Base-by-base conservation (phyloP, 2,888 invertebrate species). In the Tenthredo notha region DNA sequence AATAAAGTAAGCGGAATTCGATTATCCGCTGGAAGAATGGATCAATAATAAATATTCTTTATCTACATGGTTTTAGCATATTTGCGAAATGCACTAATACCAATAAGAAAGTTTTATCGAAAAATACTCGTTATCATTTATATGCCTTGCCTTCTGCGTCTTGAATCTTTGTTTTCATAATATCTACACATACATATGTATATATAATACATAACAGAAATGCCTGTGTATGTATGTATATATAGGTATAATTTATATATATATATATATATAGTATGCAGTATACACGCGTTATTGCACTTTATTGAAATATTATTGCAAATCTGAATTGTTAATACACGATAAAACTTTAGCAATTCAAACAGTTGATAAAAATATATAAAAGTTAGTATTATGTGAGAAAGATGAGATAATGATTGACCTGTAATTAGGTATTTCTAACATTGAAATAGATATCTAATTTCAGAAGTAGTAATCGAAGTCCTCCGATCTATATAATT, bases 111-210 rank as follows among this genome's bases (percentile, higher is more conserved):
- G 25, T 61, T 21, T 12, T 2, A 3, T 25, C 21, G 21, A 25
- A 25, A 25, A 61, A 25, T 1, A 12, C 25, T 61, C 61, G 61
- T 25, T 61, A 12, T 61, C 10, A 4, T 54, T 54, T 9, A 33
- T 12, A 67, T 21, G 5, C 12, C 18, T 25, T 37, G 29, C 70
- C 33, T 37, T 70, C 61, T 25, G 25, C 25, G 21, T 70, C 70
- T 70, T 70, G 33, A 18, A 37, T 70, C 70, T 70, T 37, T 70
- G 70, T 70, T 70, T 37, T 37, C 37, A 37, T n/a, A 5, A 70
- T 33, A 70, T 70, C 33, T 2, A 25, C 21, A 9, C 6, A n/a
- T 21, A 7, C 4, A 33, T 33, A 29, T 29, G 2, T 29, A 29
- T 2, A 29, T 29, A 29, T 29, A 29, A 47, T 47, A 15, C 10